Evolutionary conservation across 2,113 vertebrate species (phyloP).

Genomic region (Pitta sordida): DNA sequence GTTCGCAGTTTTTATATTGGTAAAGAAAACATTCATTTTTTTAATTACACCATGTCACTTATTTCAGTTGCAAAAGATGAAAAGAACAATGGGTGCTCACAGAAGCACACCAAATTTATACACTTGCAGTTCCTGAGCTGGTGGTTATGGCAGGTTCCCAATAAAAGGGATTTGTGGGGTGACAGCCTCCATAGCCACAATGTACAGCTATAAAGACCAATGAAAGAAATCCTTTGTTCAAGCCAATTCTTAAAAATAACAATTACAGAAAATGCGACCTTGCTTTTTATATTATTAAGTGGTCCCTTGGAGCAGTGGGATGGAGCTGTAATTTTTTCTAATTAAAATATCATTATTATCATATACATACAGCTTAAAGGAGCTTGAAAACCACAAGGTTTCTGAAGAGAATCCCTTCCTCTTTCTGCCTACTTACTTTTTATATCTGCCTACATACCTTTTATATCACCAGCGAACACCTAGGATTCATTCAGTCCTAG

Average conservation of each 20-base stretch:
- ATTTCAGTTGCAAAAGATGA: background rate
- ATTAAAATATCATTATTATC: constrained; percentile 38
- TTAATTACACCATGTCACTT: background rate
- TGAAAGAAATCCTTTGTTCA: background rate
- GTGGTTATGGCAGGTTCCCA: background rate
- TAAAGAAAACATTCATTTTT: background rate
- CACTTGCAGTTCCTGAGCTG: background rate
- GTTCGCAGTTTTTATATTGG: background rate
- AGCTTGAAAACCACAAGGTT: background rate
- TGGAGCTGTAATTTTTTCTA: constrained; percentile 7
- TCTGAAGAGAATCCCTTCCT: background rate
- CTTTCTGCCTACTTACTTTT: background rate
- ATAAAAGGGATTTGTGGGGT: background rate
- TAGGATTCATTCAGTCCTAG: background rate
- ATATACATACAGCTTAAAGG: background rate
- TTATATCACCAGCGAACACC: background rate
- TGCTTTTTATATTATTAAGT: constrained; percentile 2
- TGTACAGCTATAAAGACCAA: background rate
- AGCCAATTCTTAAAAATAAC: background rate
- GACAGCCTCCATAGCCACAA: background rate
- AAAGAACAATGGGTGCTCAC: background rate
- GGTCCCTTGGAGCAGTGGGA: background rate
- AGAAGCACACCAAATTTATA: background rate
- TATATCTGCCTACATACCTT: background rate
- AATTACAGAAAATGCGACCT: background rate